phyloP scores from a whole-genome alignment of 2,888 invertebrate genomes.

The Athrips mouffetella region DNA sequence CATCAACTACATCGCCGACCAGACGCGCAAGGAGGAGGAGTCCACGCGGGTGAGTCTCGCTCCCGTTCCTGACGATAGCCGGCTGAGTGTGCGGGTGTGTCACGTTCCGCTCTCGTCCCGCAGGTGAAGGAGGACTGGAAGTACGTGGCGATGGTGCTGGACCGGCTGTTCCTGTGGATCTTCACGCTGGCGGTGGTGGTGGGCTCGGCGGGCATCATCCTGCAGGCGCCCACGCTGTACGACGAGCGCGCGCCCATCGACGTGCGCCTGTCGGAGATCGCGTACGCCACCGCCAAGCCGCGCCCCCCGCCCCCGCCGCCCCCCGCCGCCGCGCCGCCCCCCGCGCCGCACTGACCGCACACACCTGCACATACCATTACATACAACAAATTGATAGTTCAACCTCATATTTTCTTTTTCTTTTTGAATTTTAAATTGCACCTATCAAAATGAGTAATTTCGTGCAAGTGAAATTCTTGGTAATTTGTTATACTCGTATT shows the following conservation, averaged over 20 bases:
- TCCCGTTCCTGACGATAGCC: no score
- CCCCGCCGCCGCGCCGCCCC: conserved; percentile 46
- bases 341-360: conserved; percentile 19
- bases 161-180: conserved; percentile 97
- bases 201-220: conserved; percentile 95
- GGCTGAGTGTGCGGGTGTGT: no score
- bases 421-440: no score
- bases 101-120: no score
- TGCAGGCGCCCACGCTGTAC: conserved; percentile 96
- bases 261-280: conserved; percentile 92
- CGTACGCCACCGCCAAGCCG: conserved; percentile 92
- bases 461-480: no score
- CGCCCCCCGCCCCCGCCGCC: conserved; percentile 63
- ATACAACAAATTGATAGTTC: no score
- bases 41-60: conserved; percentile 86
- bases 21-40: conserved; percentile 94
- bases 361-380: background rate
- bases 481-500: no score
- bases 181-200: conserved; percentile 97
- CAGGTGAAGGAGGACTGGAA: conserved; percentile 99
- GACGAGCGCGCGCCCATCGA: conserved; percentile 94
- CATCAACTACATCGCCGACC: conserved; percentile 94
- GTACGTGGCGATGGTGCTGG: conserved; percentile 98
- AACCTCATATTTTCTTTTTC: no score
- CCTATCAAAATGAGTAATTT: no score